phyloP scores from a whole-genome alignment of 2,888 invertebrate species.

The Ectropis crepuscularia region DNA sequence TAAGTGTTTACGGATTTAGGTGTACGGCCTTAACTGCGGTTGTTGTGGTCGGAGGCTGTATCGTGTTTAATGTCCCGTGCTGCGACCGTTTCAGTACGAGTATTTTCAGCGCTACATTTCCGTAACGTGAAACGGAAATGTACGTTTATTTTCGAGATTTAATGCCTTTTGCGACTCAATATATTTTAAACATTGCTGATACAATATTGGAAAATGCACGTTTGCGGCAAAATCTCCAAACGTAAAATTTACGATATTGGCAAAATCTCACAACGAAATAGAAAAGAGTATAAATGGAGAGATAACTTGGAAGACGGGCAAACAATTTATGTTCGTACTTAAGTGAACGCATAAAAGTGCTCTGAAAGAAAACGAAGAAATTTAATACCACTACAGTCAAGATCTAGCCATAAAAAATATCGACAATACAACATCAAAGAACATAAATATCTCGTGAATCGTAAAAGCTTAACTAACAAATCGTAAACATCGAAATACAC shows the following conservation, averaged over 20 bases:
- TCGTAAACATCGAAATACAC: conserved; percentile 42
- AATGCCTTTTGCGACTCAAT: conserved; percentile 39
- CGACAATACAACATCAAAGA: conserved; percentile 34
- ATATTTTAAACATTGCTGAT: conserved; percentile 8
- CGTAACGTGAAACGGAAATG: conserved; percentile 45
- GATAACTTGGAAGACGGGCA: not conserved
- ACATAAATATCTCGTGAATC: conserved; percentile 35
- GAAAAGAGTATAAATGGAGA: not conserved
- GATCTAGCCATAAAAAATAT: conserved; percentile 19
- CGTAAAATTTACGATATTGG: not conserved
- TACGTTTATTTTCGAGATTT: conserved; percentile 50
- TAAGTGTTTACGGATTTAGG: conserved; percentile 72
- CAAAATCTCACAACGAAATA: not conserved
- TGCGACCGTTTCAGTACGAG: conserved; percentile 56
- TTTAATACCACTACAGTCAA: conserved; percentile 25
- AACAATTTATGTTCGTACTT: conserved; percentile 6
- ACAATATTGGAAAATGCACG: conserved; percentile 5
- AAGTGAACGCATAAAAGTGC: conserved; percentile 20
- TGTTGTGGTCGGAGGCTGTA: conserved; percentile 68
- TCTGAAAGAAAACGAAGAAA: conserved; percentile 17
- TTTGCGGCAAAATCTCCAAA: not conserved
- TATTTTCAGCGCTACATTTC: conserved; percentile 59
- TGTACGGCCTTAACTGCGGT: conserved; percentile 62
- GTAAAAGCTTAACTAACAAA: conserved; percentile 42
- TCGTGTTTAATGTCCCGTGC: conserved; percentile 62